These are phyloP conservation scores for Diaprepes abbreviatus DNA, from an alignment of 2,888 invertebrate species.

Conservation along the genomic window DNA sequence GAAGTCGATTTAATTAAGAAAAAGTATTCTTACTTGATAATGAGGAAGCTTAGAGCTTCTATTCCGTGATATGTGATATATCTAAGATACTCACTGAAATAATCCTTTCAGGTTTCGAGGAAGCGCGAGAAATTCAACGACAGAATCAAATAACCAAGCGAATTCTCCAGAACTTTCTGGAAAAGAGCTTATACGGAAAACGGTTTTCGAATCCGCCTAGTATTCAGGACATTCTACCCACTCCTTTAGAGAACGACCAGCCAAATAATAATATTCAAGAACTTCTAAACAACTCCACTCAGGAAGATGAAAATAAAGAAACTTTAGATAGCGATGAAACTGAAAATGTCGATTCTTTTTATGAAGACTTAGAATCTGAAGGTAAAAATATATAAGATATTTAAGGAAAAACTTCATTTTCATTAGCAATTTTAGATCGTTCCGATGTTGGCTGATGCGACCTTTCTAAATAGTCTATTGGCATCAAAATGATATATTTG, in stretches of 20 bases:
- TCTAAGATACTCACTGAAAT: neutral
- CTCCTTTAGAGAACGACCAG: conserved; percentile 4
- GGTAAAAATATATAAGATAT: conserved; percentile 28
- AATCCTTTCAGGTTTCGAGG: conserved; percentile 61
- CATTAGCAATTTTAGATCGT: too few species aligned
- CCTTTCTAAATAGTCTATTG: too few species aligned
- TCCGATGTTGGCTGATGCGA: too few species aligned
- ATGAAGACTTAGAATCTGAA: conserved; percentile 65
- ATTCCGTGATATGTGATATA: too few species aligned
- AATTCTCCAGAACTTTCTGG: conserved; percentile 81
- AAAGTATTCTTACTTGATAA: too few species aligned
- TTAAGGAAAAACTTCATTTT: too few species aligned
- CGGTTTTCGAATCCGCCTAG: conserved; percentile 71
- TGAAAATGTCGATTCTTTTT: conserved; percentile 73
- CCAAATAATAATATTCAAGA: conserved; percentile 60
- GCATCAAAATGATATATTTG: too few species aligned
- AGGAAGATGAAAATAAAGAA: conserved; percentile 62
- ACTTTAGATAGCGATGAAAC: conserved; percentile 80
- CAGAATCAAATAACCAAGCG: conserved; percentile 84
- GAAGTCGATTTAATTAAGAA: too few species aligned
- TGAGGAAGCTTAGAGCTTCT: too few species aligned
- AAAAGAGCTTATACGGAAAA: conserved; percentile 77
- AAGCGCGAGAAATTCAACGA: conserved; percentile 75
- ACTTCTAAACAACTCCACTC: conserved; percentile 56
- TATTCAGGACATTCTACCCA: conserved; percentile 76